A percentile compares a stretch with the other conserved stretches of the same genome.
Conservation (phyloP, 2,113 vertebrate species). For the Hippopotamus amphibius region DNA sequence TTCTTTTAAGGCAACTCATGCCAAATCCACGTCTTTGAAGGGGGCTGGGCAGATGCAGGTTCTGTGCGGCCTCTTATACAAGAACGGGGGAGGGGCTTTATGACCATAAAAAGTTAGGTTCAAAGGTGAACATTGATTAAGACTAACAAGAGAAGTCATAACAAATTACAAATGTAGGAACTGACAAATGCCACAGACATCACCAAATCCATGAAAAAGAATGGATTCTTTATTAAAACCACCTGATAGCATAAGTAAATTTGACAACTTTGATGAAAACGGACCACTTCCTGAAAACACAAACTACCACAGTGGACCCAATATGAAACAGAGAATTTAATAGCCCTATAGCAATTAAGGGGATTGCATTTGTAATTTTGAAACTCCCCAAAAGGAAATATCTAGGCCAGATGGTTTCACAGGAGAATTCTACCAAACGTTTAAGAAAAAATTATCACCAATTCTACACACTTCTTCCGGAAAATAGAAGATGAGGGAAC, state of each 20-base stretch:
- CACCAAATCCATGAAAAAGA: background rate
- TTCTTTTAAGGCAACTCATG: background rate
- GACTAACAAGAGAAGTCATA: background rate
- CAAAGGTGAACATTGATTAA: background rate
- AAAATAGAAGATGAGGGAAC: background rate
- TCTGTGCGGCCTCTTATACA: background rate
- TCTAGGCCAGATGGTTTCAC: background rate
- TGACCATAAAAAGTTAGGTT: background rate
- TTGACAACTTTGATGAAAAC: background rate
- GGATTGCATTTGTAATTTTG: background rate
- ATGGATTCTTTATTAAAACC: background rate
- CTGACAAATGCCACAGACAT: background rate
- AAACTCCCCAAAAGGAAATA: background rate
- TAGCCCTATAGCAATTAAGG: background rate
- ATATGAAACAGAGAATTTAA: background rate
- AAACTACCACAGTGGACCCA: background rate
- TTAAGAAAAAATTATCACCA: background rate
- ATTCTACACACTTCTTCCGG: background rate
- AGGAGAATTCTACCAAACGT: background rate
- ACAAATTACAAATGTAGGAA: background rate
- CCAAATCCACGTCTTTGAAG: background rate
- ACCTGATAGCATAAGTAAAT: no score
- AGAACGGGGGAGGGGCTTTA: no score
- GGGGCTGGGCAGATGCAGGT: accelerated
- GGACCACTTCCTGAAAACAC: background rate